Percentiles rank a stretch among this genome's conserved stretches.
Conservation (phyloP, 2,113 vertebrate genomes). For the Rhea pennata region DNA sequence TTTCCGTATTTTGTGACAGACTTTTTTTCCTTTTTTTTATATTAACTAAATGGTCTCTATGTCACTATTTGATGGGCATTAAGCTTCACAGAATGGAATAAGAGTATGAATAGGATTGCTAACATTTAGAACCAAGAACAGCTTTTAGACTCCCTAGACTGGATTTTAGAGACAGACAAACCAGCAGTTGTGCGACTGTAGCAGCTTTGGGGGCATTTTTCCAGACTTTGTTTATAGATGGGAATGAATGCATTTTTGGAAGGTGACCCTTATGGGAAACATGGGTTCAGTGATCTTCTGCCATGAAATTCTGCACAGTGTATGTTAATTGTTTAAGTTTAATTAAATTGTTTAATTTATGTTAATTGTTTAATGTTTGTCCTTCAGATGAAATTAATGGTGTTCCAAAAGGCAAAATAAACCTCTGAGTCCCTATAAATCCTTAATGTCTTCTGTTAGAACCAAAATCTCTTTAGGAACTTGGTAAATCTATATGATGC, state of each 20-base stretch:
- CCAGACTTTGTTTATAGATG: neutral
- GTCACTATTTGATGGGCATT: rapidly evolving
- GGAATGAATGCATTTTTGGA: too few species aligned
- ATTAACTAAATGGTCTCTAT: neutral
- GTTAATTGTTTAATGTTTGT: neutral
- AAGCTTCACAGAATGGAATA: too few species aligned
- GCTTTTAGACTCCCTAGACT: neutral
- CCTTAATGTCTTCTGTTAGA: neutral
- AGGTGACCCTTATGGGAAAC: neutral
- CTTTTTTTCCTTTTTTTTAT: neutral
- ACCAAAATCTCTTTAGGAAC: neutral
- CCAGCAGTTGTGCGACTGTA: neutral
- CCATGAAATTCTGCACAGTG: neutral
- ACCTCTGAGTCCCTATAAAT: neutral
- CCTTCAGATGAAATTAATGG: neutral
- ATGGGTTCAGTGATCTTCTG: neutral
- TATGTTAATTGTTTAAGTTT: neutral
- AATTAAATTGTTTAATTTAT: too few species aligned
- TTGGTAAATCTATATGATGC: neutral
- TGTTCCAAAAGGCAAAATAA: neutral
- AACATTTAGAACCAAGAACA: neutral
- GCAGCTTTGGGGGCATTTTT: neutral
- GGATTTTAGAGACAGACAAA: neutral
- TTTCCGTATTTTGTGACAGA: neutral
- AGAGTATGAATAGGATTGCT: neutral